Evolutionary conservation across 37 sponge, comb jelly and placozoan genomes (phyloP).

Genomic region (Chondrosia reniformis): DNA sequence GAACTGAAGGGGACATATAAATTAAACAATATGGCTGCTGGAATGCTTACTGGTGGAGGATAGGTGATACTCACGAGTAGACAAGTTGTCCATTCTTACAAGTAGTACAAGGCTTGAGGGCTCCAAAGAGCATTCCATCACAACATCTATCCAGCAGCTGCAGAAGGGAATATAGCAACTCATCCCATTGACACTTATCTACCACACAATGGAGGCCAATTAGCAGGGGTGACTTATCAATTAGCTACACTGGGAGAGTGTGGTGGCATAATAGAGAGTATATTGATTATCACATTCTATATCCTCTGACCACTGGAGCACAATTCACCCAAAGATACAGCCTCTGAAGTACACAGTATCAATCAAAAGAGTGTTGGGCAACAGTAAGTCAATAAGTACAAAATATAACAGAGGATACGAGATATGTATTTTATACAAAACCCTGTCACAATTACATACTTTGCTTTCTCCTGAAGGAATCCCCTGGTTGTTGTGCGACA

Average conservation of each 20-base stretch:
- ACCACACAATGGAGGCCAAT: too few species aligned
- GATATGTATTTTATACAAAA: too few species aligned
- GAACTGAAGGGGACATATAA: not conserved
- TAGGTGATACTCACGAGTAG: constrained; percentile 19
- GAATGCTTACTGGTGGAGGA: too few species aligned
- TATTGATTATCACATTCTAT: too few species aligned
- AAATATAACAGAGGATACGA: not conserved
- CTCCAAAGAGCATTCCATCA: constrained; percentile 90
- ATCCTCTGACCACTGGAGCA: too few species aligned
- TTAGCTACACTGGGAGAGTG: too few species aligned
- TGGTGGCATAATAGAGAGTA: too few species aligned
- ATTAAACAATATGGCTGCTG: too few species aligned
- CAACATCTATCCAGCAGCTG: constrained; percentile 70
- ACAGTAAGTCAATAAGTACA: not conserved
- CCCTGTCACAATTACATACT: constrained; percentile 24
- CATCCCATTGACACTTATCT: too few species aligned
- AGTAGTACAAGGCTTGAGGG: constrained; percentile 60
- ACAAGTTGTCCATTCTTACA: constrained; percentile 72
- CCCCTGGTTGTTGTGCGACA: constrained; percentile 64
- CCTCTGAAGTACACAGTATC: not conserved
- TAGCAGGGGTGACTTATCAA: too few species aligned
- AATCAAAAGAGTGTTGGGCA: not conserved
- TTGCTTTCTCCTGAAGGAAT: constrained; percentile 69
- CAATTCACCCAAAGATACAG: not conserved
- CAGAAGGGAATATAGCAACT: too few species aligned